A percentile compares a stretch with the other conserved stretches of the same genome.
Conservation (phyloP, 1,140 invertebrate species). For the Anagrus nilaparvatae region DNA sequence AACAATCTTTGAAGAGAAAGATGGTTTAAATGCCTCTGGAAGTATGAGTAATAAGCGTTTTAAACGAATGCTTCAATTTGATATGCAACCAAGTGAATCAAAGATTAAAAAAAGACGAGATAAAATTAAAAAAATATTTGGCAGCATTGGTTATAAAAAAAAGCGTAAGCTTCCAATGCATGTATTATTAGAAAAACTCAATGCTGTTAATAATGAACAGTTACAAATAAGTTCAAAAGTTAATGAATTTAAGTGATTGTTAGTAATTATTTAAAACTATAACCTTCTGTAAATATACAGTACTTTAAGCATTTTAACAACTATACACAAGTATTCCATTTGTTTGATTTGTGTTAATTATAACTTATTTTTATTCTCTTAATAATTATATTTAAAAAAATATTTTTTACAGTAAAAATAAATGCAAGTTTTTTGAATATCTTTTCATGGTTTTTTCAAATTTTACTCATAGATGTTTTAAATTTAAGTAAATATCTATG, state of each 20-base stretch:
- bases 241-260: conserved; percentile 1
- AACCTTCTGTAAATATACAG: neutral
- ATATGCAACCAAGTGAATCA: conserved; percentile 16
- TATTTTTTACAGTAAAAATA: too few relatives aligned
- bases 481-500: too few relatives aligned
- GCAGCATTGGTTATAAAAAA: conserved; percentile 19
- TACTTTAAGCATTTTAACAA: neutral
- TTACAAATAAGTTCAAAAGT: conserved; percentile 13
- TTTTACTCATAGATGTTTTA: too few relatives aligned
- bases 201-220: conserved; percentile 23
- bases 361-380: too few relatives aligned
- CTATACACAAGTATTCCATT: neutral
- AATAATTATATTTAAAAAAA: too few relatives aligned
- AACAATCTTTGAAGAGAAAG: conserved; percentile 38
- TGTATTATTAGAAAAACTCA: conserved; percentile 30
- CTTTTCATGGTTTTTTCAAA: too few relatives aligned
- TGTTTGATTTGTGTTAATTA: too few relatives aligned
- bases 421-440: too few relatives aligned
- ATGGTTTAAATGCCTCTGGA: conserved; percentile 19
- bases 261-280: conserved; percentile 1
- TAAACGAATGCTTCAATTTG: conserved; percentile 33
- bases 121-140: conserved; percentile 31
- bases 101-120: conserved; percentile 35
- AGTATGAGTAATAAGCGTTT: conserved; percentile 31
- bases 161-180: conserved; percentile 25